Evolutionary conservation across 2,888 invertebrate genomes (phyloP), one percentile per base, ranked within the genome.

Genomic region (Neocrepidodera transversa): DNA sequence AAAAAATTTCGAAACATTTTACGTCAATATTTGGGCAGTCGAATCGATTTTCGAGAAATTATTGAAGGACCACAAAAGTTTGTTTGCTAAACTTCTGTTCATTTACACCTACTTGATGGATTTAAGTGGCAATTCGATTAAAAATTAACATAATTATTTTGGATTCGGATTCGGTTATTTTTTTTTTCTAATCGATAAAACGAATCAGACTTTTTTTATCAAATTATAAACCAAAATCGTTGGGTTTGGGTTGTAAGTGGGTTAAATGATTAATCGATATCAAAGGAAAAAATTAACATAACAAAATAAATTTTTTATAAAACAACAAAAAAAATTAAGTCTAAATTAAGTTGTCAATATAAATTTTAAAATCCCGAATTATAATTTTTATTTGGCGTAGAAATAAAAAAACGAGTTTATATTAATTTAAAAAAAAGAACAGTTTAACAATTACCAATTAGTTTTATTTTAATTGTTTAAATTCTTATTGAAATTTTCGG

Each of bases 271-370:
- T 50, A 38, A 50, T 50, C n/a, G 11, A 16, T 14, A 17, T 10
- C 7, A 10, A 40, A 32, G n/a, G 17, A 51, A 26, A 51, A 40
- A 51, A 38, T 51, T 51, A 20, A 26, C 51, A 51, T 38, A 35
- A 28, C 28, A 40, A 35, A 23, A 48, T 30, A 51, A 13, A 32
- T n/a, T n/a, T n/a, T 32, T 32, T 32, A 11, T 1, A n/a, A 13
- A 32, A 32, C 11, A 3, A 4, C 4, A 32, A 32, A 11, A 32
- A 5, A 32, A 32, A 28, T 28, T 6, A 28, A 28, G 28, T 28
- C 28, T 28, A 48, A 48, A 47, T 47, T 35, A 48, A 18, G 20
- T 18, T 48, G 30, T 48, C 48, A 32, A 35, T 48, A 48, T 48
- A 35, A 48, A 48, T 48, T 8, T 18, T 18, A 18, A 8, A n/a